Evolutionary conservation across 2,113 vertebrate genomes (phyloP), one percentile per base, ranked within the genome.

Genomic region (Gnathonemus echidnorhynchus): DNA sequence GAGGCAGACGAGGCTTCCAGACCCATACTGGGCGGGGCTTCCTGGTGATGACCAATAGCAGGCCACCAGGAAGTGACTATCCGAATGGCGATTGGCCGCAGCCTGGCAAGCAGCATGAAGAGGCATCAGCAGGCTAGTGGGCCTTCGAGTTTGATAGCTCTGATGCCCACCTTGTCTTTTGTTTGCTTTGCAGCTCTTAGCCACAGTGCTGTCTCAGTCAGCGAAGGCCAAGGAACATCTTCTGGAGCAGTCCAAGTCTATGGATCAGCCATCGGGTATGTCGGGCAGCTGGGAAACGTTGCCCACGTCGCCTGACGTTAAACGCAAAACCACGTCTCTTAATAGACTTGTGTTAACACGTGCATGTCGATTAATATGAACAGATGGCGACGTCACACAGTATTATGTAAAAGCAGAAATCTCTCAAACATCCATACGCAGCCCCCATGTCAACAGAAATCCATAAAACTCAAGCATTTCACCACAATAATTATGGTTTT

Each of bases 171-270:
- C 11, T 35, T 46, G 17, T 62, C 6, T 42, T 42, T 90, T 92
- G 91, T 93, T 90, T 91, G 0, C 88, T 74, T 91, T 90, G 53
- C 92, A 99, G 98, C 97, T 99, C 92, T 95, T 99, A 95, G 98
- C 97, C 92, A 98, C 98, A 0, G 98, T 99, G 93, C 96, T 99
- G 89, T 97, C 98, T 92, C 98, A 98, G 97, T 99, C 98, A 90
- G 96, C 96, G 92, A 97, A 98, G 89, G 96, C 96, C 88, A 98
- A 98, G 77, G 98, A 99, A 91, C 95, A 96, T 89, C 95, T 96
- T 92, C 94, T 92, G 97, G 97, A 95, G 95, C 97, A 95, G 95
- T 97, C 95, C 86, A 97, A 97, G 92, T 97, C 97, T 93, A 94
- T 95, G n/a, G 98, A 98, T 92, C 95, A 96, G 91, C 94, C 97